Evolutionary conservation across 1,140 invertebrate genomes (phyloP), one percentile per base, ranked within the genome.

Genomic region (Neoseiulus cucumeris): DNA sequence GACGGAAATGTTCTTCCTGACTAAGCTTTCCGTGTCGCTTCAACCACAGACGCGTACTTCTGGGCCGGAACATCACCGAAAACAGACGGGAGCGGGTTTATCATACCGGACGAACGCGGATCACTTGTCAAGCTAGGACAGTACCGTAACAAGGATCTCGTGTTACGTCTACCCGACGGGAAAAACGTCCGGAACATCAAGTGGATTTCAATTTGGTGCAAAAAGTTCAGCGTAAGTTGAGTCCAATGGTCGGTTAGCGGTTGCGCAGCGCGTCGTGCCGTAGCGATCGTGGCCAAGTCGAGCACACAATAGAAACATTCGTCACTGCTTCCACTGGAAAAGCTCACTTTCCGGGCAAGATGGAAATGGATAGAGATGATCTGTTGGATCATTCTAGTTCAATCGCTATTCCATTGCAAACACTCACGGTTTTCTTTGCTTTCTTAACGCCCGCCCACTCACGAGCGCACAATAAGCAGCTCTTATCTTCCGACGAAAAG

Each of bases 171-270:
- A 71, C 89, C 89, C 59, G 80, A 82, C 65, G 87, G 86, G 64
- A 84, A 86, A 74, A 83, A 85, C 74, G 81, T 92, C 72, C 81
- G 83, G 70, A 87, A 92, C 76, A 87, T 91, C 75, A 83, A 83
- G 74, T 92, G 87, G 86, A 80, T 92, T 66, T 86, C 86, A 64
- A 85, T 93, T 22, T 93, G 89, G 89, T 91, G 87, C 76, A 77
- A 85, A 69, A 80, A 88, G 73, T 91, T 91, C 75, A 89, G 86
- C 70, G 89, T 92, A 77, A 87, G 85, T 77, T 25, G 14, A 5
- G 29, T 20, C 17, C 18, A 42, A 14, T 65, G 17, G 25, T n/a
- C n/a, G n/a, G n/a, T n/a, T n/a, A n/a, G n/a, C n/a, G n/a, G n/a
- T n/a, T n/a, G n/a, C n/a, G n/a, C n/a, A n/a, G n/a, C n/a, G n/a